Evolutionary conservation across 2,113 vertebrate genomes (phyloP).

Genomic region (Ceuthmochares aereus): DNA sequence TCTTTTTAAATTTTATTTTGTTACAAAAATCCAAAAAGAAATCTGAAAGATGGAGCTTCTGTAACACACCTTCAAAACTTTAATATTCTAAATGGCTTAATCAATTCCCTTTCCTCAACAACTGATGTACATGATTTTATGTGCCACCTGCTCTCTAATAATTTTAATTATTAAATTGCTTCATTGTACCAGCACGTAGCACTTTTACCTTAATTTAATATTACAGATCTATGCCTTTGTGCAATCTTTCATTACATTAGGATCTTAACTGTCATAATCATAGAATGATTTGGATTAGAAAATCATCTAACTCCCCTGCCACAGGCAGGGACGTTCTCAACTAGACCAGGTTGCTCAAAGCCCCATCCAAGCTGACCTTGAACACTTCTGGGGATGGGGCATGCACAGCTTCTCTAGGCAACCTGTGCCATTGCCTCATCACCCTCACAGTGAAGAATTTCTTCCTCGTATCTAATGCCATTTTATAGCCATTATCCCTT

Average conservation of each 20-base stretch:
- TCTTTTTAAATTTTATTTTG: neutral
- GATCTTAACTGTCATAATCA: neutral
- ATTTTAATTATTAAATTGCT: constrained; percentile 66
- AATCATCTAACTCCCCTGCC: too few species aligned
- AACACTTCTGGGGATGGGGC: too few species aligned
- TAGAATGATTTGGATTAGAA: too few species aligned
- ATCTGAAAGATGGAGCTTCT: neutral
- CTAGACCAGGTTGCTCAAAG: too few species aligned
- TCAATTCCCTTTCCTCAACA: constrained; percentile 57
- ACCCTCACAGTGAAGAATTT: too few species aligned
- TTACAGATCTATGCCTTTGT: constrained; percentile 18
- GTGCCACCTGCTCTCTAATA: constrained; percentile 66
- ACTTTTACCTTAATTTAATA: constrained; percentile 45
- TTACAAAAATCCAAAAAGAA: neutral
- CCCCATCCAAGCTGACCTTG: too few species aligned
- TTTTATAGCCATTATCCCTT: too few species aligned
- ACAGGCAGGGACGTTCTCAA: too few species aligned
- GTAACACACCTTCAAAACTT: neutral
- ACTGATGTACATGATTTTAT: constrained; percentile 60
- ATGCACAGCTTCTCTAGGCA: too few species aligned
- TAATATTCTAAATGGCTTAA: constrained; percentile 56
- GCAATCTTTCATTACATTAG: neutral
- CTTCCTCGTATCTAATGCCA: too few species aligned
- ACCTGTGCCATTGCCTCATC: too few species aligned
- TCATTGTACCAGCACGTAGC: constrained; percentile 13